phyloP scores from a whole-genome alignment of 2,113 vertebrate genomes.

The Alectura lathami region DNA sequence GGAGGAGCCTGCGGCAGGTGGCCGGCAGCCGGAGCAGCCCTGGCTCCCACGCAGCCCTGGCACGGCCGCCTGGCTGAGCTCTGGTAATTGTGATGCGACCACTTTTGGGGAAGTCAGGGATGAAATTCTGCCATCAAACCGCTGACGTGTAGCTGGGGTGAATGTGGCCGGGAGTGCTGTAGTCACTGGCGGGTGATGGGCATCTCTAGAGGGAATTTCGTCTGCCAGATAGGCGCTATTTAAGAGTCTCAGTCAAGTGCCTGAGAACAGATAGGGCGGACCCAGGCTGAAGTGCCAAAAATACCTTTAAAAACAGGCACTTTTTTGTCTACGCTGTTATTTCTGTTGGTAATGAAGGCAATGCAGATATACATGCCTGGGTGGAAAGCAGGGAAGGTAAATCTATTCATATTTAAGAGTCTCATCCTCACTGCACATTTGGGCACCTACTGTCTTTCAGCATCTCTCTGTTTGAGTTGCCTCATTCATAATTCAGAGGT shows the following conservation, averaged over 20 bases:
- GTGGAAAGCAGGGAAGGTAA: not conserved
- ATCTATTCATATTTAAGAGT: not conserved
- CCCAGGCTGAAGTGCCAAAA: not conserved
- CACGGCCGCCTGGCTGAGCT: rapidly evolving
- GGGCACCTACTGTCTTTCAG: not conserved
- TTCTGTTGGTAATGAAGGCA: not conserved
- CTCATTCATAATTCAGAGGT: not conserved
- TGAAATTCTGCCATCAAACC: not conserved
- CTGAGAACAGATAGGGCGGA: not conserved
- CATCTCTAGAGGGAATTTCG: not conserved
- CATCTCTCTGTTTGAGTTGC: not conserved
- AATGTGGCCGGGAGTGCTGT: rapidly evolving
- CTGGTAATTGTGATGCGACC: not conserved
- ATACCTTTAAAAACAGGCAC: not conserved
- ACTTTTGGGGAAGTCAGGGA: not conserved
- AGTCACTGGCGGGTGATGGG: not conserved
- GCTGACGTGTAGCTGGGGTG: not conserved
- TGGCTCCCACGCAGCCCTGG: not conserved
- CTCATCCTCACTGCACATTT: not conserved
- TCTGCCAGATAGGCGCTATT: not conserved
- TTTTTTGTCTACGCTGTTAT: not conserved
- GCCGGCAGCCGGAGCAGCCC: not conserved
- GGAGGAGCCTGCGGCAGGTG: not conserved
- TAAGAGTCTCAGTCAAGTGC: not conserved
- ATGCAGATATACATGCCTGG: not conserved